Conservation (phyloP, 2,888 invertebrate genomes). For the Drosophila macrospina region DNA sequence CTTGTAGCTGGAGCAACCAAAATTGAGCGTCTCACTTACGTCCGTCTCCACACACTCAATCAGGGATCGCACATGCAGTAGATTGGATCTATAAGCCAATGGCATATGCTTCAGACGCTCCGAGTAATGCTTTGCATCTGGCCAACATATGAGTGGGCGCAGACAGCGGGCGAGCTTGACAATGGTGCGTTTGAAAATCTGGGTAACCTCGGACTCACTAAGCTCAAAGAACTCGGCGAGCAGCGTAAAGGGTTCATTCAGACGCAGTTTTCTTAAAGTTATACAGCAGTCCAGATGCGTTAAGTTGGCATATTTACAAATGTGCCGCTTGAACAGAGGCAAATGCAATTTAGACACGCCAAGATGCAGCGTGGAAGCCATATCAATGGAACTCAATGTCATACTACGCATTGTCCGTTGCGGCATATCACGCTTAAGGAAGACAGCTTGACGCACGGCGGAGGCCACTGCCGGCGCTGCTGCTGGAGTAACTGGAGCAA, state of each 20-base stretch:
- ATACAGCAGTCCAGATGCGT: conserved; percentile 82
- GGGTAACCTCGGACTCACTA: conserved; percentile 79
- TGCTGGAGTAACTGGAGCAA: conserved; percentile 45
- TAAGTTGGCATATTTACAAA: conserved; percentile 80
- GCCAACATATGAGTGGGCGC: conserved; percentile 83
- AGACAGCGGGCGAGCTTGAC: conserved; percentile 81
- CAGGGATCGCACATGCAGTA: conserved; percentile 84
- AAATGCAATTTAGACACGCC: conserved; percentile 78
- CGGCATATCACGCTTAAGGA: conserved; percentile 82
- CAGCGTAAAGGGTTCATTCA: conserved; percentile 83
- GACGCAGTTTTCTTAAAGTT: conserved; percentile 82
- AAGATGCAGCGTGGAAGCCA: conserved; percentile 79
- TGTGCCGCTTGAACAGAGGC: conserved; percentile 79
- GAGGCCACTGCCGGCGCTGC: conserved; percentile 57
- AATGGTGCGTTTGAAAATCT: conserved; percentile 79
- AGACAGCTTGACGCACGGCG: conserved; percentile 75
- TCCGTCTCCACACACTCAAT: conserved; percentile 85
- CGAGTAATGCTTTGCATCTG: conserved; percentile 83
- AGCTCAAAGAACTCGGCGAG: conserved; percentile 83
- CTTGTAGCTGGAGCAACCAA: conserved; percentile 83
- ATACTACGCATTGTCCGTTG: conserved; percentile 82
- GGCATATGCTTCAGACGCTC: conserved; percentile 84
- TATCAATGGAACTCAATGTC: conserved; percentile 82
- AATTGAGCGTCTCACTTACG: conserved; percentile 72
- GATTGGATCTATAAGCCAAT: conserved; percentile 81